Evolutionary conservation across 2,797 vertebrate genomes (phyloP).

Genomic region (Dendrocincla fuliginosa): DNA sequence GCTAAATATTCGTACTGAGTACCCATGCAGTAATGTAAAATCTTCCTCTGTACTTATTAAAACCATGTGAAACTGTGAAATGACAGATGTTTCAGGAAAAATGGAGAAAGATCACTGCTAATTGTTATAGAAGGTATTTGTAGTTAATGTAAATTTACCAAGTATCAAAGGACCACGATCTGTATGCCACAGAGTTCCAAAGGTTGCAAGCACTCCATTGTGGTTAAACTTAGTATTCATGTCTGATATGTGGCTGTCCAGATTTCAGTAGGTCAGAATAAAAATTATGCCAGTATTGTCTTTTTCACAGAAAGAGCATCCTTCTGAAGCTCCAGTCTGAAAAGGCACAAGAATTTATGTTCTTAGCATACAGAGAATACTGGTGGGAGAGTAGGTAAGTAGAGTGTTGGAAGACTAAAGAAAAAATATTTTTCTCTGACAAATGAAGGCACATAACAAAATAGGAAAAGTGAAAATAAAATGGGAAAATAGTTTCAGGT

Average conservation of each 20-base stretch:
- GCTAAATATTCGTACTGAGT: neutral
- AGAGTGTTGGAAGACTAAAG: neutral
- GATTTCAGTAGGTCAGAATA: neutral
- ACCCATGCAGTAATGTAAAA: constrained; percentile 3
- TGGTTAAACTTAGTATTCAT: neutral
- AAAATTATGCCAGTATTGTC: neutral
- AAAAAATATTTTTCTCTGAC: neutral
- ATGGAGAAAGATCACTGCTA: neutral
- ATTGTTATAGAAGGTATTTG: neutral
- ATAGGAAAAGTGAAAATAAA: neutral
- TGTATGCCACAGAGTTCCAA: neutral
- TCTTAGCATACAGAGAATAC: rapidly evolving
- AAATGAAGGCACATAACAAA: neutral
- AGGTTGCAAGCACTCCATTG: neutral
- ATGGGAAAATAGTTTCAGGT: neutral
- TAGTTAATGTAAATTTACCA: neutral
- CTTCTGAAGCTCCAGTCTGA: neutral
- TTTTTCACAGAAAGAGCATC: neutral
- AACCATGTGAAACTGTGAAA: neutral
- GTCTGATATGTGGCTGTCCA: neutral
- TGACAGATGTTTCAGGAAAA: neutral
- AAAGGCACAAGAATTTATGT: neutral
- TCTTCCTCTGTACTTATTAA: constrained; percentile 24
- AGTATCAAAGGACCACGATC: neutral
- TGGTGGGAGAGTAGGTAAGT: neutral